Base-by-base conservation (phyloP, 64 coral and sea anemone genomes). In the Trachythela sp. region DNA sequence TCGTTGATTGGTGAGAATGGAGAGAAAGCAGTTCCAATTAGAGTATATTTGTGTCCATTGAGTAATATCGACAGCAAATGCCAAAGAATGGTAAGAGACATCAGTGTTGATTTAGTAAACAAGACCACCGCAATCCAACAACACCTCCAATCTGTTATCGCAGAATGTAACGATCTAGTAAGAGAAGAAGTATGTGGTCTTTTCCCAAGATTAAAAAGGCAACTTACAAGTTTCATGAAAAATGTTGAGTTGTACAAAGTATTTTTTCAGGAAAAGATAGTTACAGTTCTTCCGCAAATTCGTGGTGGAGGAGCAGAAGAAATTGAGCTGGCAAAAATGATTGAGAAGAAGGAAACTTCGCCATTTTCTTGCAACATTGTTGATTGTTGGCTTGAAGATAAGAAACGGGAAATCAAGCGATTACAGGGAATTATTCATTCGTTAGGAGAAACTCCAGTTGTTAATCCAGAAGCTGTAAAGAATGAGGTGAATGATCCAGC, bases 381-480 rank as follows among this genome's bases (percentile, higher is more conserved):
- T 3, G 54, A 87, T 24, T 15, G 39, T 24, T 92, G 90, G 90
- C 72, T 92, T 0, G 32, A 87, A 24, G 32, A 15, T 36, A 92
- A 87, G 51, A 50, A 70, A 67, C 52, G 26, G 37, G 90, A 92
- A 24, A 24, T 92, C 3, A 92, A 92, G 48, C 54, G 22, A 17
- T 67, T 92, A 24, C 52, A 92, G 72, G 48, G 30, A 11, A 77
- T 92, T 6, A 5, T 83, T 31, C n/a, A 18, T 13, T 87, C 31
- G 26, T 54, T 92, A 60, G 38, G 49, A 32, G 6, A 87, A 72
- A 92, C 84, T 11, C 40, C 84, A 39, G 24, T 91, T 43, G 80
- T 85, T 48, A 71, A 43, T 49, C 90, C 9, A n/a, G 90, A 91
- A 86, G 90, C 85, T 84, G 90, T 86, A 75, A 15, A 86, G 45